Evolutionary conservation across 92 coral and sea anemone species (phyloP).

Genomic region (Metridium senile): DNA sequence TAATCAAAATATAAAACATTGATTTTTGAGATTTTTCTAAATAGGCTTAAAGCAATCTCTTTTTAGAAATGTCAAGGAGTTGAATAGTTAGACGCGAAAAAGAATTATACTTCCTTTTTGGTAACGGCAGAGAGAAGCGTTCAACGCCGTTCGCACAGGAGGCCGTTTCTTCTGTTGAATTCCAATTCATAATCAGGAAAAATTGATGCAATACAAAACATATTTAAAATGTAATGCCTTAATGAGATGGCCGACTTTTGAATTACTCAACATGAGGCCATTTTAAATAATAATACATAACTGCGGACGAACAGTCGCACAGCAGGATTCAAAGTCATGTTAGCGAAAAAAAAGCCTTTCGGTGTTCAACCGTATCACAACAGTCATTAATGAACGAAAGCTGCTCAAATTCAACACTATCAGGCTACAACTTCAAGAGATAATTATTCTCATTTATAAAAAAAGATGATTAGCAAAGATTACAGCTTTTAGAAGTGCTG

Average conservation of each 20-base stretch:
- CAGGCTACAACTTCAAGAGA: background rate
- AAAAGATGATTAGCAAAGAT: background rate
- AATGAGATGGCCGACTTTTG: slow-evolving; percentile 46
- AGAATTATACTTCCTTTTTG: too few species aligned
- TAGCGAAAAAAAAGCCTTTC: slow-evolving; percentile 22
- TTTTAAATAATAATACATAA: slow-evolving; percentile 31
- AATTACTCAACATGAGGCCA: slow-evolving; percentile 35
- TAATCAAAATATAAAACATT: background rate
- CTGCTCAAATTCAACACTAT: background rate
- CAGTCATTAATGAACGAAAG: background rate
- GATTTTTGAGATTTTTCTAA: background rate
- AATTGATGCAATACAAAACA: slow-evolving; percentile 43
- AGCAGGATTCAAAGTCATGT: slow-evolving; percentile 21
- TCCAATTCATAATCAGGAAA: slow-evolving; percentile 28
- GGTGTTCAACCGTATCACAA: slow-evolving; percentile 17
- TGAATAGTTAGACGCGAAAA: background rate
- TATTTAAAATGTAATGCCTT: slow-evolving; percentile 44
- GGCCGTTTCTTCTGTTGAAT: background rate
- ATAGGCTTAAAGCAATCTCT: background rate
- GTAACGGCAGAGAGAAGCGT: background rate
- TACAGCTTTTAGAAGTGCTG: background rate
- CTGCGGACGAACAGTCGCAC: slow-evolving; percentile 36
- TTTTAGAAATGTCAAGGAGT: background rate
- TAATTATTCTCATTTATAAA: slow-evolving; percentile 16
- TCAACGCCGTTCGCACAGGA: too few species aligned